Evolutionary conservation across 2,797 vertebrate genomes (phyloP).

Genomic region (Hoplostethus mediterraneus): DNA sequence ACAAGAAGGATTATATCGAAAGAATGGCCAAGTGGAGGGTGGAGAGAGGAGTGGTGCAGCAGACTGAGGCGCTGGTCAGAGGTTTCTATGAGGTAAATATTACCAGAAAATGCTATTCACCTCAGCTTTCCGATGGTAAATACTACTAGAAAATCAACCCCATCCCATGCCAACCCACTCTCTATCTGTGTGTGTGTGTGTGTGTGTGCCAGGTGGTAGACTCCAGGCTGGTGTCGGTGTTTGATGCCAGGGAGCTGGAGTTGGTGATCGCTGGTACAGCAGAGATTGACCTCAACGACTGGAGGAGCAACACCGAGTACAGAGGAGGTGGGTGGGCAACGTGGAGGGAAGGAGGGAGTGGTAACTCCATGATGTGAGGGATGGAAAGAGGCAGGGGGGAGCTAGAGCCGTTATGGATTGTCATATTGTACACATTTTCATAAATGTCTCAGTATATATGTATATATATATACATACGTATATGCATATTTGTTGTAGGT

Average conservation of each 20-base stretch:
- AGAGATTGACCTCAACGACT: constrained; percentile 96
- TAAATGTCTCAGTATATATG: too few species aligned
- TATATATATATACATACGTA: too few species aligned
- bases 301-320: constrained; percentile 96
- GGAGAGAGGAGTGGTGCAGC: constrained; percentile 95
- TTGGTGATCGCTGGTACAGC: constrained; percentile 97
- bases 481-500: constrained; percentile 75
- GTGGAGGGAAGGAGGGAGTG: too few species aligned
- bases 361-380: too few species aligned
- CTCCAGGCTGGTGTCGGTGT: constrained; percentile 96
- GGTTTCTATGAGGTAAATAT: constrained; percentile 94
- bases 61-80: constrained; percentile 94
- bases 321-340: constrained; percentile 89
- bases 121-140: neutral
- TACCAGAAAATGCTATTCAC: neutral
- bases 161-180: too few species aligned
- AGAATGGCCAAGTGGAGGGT: constrained; percentile 97
- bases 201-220: constrained; percentile 89
- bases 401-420: too few species aligned
- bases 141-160: too few species aligned
- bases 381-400: neutral
- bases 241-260: constrained; percentile 98
- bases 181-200: too few species aligned
- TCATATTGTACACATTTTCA: too few species aligned
- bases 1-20: constrained; percentile 98